Evolutionary conservation across 2,888 invertebrate species (phyloP).

Genomic region (Saturnia japonica): DNA sequence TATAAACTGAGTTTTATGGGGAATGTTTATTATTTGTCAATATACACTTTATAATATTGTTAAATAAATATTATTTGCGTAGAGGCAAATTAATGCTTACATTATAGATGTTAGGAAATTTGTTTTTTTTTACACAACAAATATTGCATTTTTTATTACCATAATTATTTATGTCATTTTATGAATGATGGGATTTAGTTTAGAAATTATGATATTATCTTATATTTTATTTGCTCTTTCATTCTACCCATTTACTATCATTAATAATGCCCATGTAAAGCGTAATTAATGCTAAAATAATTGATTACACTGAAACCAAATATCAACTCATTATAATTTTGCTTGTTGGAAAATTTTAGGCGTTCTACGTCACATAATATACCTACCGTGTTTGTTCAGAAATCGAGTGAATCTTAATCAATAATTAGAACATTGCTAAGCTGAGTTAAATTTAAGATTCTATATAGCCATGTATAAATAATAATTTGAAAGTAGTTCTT

Average conservation of each 20-base stretch:
- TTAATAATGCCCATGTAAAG: not conserved
- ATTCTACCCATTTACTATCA: not conserved
- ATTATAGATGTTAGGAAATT: too few relatives aligned
- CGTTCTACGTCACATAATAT: not conserved
- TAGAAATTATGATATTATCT: not conserved
- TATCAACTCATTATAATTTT: not conserved
- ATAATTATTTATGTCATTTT: too few relatives aligned
- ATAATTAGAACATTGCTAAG: not conserved
- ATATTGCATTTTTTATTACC: too few relatives aligned
- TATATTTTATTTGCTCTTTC: not conserved
- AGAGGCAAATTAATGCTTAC: not conserved
- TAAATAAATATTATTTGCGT: not conserved
- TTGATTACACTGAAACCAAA: not conserved
- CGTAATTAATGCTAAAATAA: not conserved
- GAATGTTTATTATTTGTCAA: constrained; percentile 1
- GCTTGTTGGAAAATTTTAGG: not conserved
- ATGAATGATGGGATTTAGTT: too few relatives aligned
- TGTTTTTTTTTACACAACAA: too few relatives aligned
- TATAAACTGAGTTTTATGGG: constrained; percentile 4
- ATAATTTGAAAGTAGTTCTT: too few relatives aligned
- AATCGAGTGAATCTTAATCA: not conserved
- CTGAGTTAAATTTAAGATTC: too few relatives aligned
- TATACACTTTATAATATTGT: not conserved
- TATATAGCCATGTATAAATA: too few relatives aligned
- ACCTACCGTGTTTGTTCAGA: not conserved